These are phyloP conservation scores for Phycodurus eques DNA, from an alignment of 2,113 vertebrate species.

Conservation along the genomic window DNA sequence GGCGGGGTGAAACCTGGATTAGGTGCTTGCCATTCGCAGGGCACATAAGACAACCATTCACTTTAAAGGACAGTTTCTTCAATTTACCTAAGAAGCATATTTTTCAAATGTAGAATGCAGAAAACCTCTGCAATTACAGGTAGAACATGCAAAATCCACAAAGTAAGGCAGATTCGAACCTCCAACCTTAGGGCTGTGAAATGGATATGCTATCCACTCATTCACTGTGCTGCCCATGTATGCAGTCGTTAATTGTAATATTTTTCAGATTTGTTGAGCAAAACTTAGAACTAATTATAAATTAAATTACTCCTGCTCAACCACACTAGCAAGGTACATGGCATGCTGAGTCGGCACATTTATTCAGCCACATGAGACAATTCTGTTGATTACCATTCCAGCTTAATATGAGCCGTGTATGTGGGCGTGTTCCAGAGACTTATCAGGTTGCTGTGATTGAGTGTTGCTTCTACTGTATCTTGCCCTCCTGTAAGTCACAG, in stretches of 20 bases:
- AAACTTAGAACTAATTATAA: background rate
- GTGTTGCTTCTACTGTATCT: conserved; percentile 26
- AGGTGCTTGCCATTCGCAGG: background rate
- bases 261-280: background rate
- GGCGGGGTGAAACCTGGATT: background rate
- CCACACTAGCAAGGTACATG: background rate
- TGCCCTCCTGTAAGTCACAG: conserved; percentile 22
- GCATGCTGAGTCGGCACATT: conserved; percentile 6
- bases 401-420: conserved; percentile 2
- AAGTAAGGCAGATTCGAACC: too few relatives aligned
- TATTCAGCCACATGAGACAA: background rate
- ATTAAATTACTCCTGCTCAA: background rate
- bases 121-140: too few relatives aligned
- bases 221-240: background rate
- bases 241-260: background rate
- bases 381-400: conserved; percentile 3
- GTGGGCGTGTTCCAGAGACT: conserved; percentile 9
- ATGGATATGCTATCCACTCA: too few relatives aligned
- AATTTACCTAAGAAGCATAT: too few relatives aligned
- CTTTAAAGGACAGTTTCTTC: too few relatives aligned
- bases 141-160: too few relatives aligned
- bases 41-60: background rate
- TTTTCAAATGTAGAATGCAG: too few relatives aligned
- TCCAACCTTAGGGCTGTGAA: too few relatives aligned
- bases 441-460: conserved; percentile 23